These are phyloP conservation scores for Antedon mediterranea DNA, from an alignment of 53 echinoderm and acorn worm genomes.

Conservation along the genomic window DNA sequence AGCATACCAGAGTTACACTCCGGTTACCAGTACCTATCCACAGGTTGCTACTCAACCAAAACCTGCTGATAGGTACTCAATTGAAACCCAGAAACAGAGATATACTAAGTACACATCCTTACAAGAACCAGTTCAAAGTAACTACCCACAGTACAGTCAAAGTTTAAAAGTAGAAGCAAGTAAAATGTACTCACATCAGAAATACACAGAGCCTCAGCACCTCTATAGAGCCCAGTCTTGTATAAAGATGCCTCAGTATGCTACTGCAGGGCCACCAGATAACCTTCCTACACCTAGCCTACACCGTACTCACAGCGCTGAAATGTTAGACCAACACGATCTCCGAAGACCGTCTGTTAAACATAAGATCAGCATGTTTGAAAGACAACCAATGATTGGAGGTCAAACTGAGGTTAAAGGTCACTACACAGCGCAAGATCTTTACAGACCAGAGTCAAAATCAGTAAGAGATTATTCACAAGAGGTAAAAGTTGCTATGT, in stretches of 20 bases:
- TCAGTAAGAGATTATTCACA: background rate
- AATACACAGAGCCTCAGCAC: background rate
- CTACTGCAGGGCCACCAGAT: background rate
- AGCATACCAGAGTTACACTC: too few relatives aligned
- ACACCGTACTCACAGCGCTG: background rate
- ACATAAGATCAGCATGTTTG: background rate
- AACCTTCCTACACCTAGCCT: background rate
- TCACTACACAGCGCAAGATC: background rate
- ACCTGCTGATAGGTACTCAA: background rate
- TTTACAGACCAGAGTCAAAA: background rate
- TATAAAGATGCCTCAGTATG: background rate
- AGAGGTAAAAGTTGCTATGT: background rate
- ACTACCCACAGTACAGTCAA: background rate
- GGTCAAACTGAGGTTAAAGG: background rate
- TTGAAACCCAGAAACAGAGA: background rate
- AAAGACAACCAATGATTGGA: background rate
- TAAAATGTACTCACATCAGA: background rate
- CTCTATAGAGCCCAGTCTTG: background rate
- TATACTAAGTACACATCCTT: background rate
- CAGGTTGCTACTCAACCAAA: background rate
- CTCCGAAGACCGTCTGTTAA: background rate
- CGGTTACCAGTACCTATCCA: too few relatives aligned
- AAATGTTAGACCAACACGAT: background rate
- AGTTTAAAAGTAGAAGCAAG: background rate
- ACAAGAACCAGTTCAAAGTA: background rate